Conservation (phyloP, 1,140 invertebrate species). For the Oppia nitens region DNA sequence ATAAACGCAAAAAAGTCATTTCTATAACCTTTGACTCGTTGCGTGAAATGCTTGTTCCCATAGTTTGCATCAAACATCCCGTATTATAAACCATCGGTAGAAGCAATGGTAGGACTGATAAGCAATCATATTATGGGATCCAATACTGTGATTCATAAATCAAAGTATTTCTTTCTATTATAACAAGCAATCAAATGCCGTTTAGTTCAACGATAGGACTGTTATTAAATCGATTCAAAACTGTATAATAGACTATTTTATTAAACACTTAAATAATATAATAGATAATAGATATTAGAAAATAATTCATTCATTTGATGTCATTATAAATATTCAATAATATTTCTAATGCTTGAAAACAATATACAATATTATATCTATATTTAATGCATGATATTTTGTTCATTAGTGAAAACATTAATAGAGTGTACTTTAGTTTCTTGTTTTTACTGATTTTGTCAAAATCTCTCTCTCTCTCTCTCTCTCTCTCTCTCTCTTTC, state of each 20-base stretch:
- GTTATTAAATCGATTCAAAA: background rate
- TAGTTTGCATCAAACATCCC: background rate
- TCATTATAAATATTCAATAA: background rate
- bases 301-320: too few relatives aligned
- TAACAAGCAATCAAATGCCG: background rate
- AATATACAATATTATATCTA: background rate
- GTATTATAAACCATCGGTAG: background rate
- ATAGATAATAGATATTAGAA: too few relatives aligned
- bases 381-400: background rate
- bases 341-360: too few relatives aligned
- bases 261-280: too few relatives aligned
- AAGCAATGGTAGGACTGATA: background rate
- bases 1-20: background rate
- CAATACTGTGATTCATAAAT: background rate
- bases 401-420: too few relatives aligned
- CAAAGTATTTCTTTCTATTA: background rate
- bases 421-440: too few relatives aligned
- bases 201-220: background rate
- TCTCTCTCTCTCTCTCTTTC: too few relatives aligned
- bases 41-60: background rate
- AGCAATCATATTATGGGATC: background rate
- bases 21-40: background rate
- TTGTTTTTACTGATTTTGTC: too few relatives aligned
- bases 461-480: too few relatives aligned
- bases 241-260: background rate